Percentiles rank a stretch among this genome's conserved stretches.
These are phyloP conservation scores for Chamaea fasciata DNA, from an alignment of 2,113 vertebrate genomes.

Conservation along the genomic window DNA sequence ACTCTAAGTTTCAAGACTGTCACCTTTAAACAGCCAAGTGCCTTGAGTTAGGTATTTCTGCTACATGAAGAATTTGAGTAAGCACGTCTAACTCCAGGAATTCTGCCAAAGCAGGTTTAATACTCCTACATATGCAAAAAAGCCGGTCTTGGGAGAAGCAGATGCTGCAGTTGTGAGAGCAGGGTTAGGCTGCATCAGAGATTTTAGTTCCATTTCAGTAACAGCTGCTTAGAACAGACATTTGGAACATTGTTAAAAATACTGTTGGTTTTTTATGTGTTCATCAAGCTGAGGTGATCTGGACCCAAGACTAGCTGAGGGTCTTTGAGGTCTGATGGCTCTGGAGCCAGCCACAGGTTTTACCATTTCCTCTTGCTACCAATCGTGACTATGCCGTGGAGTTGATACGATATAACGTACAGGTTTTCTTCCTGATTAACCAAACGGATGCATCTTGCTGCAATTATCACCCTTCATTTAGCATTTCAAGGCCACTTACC, in stretches of 20 bases:
- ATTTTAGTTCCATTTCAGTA: neutral
- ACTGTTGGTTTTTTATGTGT: neutral
- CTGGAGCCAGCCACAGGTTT: neutral
- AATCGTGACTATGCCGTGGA: fast-evolving
- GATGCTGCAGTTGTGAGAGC: neutral
- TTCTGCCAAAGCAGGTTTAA: constrained; percentile 27
- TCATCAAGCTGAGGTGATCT: neutral
- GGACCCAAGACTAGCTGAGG: neutral
- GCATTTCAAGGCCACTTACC: neutral
- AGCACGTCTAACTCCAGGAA: neutral
- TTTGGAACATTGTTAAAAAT: neutral
- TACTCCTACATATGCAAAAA: constrained; percentile 12
- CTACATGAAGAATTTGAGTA: neutral
- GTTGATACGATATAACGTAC: neutral
- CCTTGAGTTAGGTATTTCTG: neutral
- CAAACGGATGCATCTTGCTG: neutral
- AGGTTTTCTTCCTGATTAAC: constrained; percentile 32
- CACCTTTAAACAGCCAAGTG: neutral
- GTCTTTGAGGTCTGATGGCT: neutral
- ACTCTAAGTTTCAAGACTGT: neutral
- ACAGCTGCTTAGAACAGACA: neutral
- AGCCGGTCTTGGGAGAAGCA: neutral
- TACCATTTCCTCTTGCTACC: neutral
- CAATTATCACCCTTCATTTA: constrained; percentile 22
- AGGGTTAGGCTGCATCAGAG: neutral